Conservation (phyloP, 2,888 invertebrate species). For the Cephus pygmeus region DNA sequence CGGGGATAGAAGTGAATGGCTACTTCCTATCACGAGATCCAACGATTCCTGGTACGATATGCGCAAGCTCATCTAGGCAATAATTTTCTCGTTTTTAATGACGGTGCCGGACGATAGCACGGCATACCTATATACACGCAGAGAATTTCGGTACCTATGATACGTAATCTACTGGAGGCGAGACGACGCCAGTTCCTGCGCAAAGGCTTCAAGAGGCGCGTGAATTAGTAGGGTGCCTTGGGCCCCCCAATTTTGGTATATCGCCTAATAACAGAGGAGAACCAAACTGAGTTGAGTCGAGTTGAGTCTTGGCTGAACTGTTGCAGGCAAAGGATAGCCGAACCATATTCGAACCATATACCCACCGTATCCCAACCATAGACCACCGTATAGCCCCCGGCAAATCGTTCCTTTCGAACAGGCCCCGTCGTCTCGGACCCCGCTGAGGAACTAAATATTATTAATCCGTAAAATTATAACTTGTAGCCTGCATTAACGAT, state of each 20-base stretch:
- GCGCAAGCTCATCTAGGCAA: constrained; percentile 16
- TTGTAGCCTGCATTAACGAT: constrained; percentile 13
- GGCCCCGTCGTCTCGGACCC: constrained; percentile 34
- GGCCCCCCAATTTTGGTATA: constrained; percentile 61
- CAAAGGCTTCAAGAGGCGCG: constrained; percentile 43
- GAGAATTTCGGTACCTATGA: background rate
- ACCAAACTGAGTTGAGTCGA: constrained; percentile 14
- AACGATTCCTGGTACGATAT: background rate
- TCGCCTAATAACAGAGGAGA: constrained; percentile 61
- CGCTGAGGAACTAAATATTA: constrained; percentile 32
- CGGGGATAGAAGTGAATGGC: background rate
- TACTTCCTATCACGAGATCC: background rate
- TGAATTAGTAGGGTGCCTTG: constrained; percentile 53
- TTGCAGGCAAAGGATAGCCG: background rate
- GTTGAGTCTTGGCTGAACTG: background rate
- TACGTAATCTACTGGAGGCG: background rate
- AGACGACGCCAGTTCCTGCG: constrained; percentile 6
- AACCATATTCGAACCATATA: background rate
- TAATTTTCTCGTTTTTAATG: constrained; percentile 29
- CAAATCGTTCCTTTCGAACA: constrained; percentile 4
- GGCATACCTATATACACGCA: background rate
- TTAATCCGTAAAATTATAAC: constrained; percentile 39
- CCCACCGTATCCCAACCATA: background rate
- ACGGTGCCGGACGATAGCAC: constrained; percentile 16
- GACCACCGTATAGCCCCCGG: background rate